A percentile compares a stretch with the other conserved stretches of the same genome.
Evolutionary conservation across 1,140 invertebrate species (phyloP).

Genomic region (Littorina saxatilis): DNA sequence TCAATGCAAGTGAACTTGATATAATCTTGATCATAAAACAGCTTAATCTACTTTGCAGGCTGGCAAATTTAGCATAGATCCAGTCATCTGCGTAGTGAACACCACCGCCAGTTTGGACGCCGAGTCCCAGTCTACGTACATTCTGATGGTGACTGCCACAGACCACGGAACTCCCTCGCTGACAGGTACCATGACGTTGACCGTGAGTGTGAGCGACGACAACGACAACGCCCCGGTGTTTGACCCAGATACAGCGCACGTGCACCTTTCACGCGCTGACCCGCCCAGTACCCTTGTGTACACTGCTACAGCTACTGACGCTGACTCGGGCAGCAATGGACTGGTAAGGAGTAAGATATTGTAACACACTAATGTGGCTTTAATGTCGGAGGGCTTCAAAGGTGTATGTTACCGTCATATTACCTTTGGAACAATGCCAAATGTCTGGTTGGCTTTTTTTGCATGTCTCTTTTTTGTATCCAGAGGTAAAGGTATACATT

Average conservation of each 20-base stretch:
- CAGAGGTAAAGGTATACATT: no score
- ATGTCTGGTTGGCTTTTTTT: no score
- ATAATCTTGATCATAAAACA: no score
- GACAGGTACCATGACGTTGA: constrained; percentile 1
- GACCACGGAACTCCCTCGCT: constrained; percentile 4
- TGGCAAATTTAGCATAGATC: constrained; percentile 40
- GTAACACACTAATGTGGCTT: no score
- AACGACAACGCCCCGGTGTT: constrained; percentile 25
- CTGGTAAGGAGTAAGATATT: background rate
- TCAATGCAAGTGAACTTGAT: no score
- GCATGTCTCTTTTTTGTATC: no score
- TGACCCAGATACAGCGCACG: background rate
- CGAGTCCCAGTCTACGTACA: constrained; percentile 32
- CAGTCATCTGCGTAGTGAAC: constrained; percentile 32
- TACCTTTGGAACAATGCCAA: no score
- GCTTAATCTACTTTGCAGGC: no score
- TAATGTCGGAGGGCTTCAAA: no score
- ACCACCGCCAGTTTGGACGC: constrained; percentile 40
- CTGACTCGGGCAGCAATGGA: constrained; percentile 4
- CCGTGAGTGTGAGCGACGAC: background rate
- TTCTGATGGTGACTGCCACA: background rate
- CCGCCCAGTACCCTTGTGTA: background rate
- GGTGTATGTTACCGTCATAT: no score
- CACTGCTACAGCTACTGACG: background rate
- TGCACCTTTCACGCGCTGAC: background rate